Percentiles rank a stretch among this genome's conserved stretches.
Evolutionary conservation across 2,113 vertebrate genomes (phyloP).

Genomic region (Hystrix cristata): DNA sequence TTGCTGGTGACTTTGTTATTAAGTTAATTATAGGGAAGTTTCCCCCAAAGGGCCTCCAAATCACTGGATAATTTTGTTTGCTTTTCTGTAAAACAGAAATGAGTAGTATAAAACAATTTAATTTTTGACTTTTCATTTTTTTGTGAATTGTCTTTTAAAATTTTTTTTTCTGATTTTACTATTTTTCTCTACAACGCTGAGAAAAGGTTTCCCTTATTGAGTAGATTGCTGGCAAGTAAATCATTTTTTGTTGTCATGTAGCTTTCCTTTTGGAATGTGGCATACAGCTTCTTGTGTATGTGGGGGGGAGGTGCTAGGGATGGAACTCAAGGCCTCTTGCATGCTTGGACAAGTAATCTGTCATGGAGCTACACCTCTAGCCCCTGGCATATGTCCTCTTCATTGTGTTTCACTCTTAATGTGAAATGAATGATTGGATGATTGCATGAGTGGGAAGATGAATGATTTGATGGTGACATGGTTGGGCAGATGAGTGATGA

Average conservation of each 20-base stretch:
- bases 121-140: slow-evolving; percentile 3
- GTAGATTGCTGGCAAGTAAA: not conserved
- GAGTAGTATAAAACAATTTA: not conserved
- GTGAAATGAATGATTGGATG: not conserved
- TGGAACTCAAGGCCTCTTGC: not conserved
- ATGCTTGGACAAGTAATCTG: not conserved
- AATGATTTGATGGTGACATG: not conserved
- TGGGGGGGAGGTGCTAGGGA: not conserved
- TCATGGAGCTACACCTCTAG: too few species aligned
- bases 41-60: not conserved
- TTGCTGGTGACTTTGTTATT: not conserved
- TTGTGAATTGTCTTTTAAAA: not conserved
- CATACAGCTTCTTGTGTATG: too few species aligned
- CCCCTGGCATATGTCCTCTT: not conserved
- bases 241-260: not conserved
- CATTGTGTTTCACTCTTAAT: not conserved
- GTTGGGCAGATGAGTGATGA: not conserved
- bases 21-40: not conserved
- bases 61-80: not conserved
- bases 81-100: not conserved
- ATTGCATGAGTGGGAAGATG: not conserved
- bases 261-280: not conserved
- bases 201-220: not conserved
- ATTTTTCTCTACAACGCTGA: not conserved
- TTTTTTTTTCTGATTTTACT: slow-evolving; percentile 4